These are phyloP conservation scores for Anguilla megastoma DNA, from an alignment of 2,797 vertebrate species.

Conservation along the genomic window DNA sequence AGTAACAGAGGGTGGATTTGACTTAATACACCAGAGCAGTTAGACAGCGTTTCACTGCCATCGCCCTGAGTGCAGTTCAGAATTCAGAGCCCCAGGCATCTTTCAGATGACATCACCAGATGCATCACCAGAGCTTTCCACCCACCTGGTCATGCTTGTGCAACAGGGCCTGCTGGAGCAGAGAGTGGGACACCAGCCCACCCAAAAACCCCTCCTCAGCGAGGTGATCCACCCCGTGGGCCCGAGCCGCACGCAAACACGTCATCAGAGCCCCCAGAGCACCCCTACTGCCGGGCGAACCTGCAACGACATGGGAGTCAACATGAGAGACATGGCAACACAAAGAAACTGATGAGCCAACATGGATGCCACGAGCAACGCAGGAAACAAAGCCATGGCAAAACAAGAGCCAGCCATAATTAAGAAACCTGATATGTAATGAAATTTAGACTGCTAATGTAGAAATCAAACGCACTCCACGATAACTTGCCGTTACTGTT, in stretches of 20 bases:
- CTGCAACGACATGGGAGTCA: conserved; percentile 47
- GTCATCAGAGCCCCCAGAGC: conserved; percentile 90
- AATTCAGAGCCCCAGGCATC: background rate
- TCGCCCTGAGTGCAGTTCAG: background rate
- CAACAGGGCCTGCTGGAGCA: conserved; percentile 82
- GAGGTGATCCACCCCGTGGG: conserved; percentile 81
- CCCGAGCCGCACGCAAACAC: conserved; percentile 85
- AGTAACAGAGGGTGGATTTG: background rate
- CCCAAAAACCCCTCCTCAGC: conserved; percentile 73
- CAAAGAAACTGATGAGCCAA: background rate
- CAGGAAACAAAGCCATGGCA: background rate
- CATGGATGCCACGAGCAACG: background rate
- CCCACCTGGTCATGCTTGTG: conserved; percentile 92
- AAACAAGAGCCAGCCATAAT: background rate
- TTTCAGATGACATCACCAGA: background rate
- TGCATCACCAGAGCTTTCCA: no score
- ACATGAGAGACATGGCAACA: background rate
- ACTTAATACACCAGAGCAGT: background rate
- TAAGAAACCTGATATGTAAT: no score
- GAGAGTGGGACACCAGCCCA: conserved; percentile 74
- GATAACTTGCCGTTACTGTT: no score
- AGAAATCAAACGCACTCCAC: no score
- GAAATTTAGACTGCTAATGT: no score
- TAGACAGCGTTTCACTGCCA: background rate
- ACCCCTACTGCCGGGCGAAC: conserved; percentile 73